Percentiles rank a stretch among this genome's conserved stretches.
phyloP scores from a whole-genome alignment of 2,113 vertebrate species.

The Phrynosoma platyrhinos region DNA sequence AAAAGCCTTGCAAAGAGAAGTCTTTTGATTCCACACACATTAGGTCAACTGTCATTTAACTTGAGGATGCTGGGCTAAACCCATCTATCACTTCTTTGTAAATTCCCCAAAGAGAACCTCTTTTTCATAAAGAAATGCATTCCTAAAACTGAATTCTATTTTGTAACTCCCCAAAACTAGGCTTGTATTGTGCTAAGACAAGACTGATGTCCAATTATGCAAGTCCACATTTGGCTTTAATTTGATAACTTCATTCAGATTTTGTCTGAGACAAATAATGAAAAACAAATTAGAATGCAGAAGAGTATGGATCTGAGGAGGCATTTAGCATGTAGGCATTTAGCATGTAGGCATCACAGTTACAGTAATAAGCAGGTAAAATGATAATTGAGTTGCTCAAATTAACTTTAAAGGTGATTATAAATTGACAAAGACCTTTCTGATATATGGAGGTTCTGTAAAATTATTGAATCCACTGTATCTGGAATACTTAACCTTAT shows the following conservation, averaged over 20 bases:
- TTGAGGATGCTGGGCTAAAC: slow-evolving; percentile 40
- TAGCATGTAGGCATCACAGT: slow-evolving; percentile 32
- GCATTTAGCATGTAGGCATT: slow-evolving; percentile 41
- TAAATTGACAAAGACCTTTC: slow-evolving; percentile 56
- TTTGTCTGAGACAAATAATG: slow-evolving; percentile 30
- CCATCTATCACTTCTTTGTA: slow-evolving; percentile 52
- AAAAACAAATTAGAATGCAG: slow-evolving; percentile 42
- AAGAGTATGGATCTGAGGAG: slow-evolving; percentile 43
- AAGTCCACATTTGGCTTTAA: slow-evolving; percentile 50
- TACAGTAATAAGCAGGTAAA: slow-evolving; percentile 53
- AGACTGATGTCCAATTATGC: slow-evolving; percentile 61
- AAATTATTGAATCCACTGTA: slow-evolving; percentile 35
- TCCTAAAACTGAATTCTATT: slow-evolving; percentile 47
- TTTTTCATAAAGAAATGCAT: slow-evolving; percentile 42
- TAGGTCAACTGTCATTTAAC: slow-evolving; percentile 55
- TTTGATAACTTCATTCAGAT: slow-evolving; percentile 65
- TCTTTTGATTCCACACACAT: slow-evolving; percentile 30
- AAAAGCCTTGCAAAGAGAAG: no score
- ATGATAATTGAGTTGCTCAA: slow-evolving; percentile 39
- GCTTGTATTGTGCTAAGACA: slow-evolving; percentile 49
- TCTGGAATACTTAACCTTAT: not conserved
- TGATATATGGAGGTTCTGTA: slow-evolving; percentile 3
- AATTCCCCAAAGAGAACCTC: slow-evolving; percentile 39
- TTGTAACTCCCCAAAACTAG: slow-evolving; percentile 56
- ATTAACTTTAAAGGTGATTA: slow-evolving; percentile 51